phyloP scores from a whole-genome alignment of 2,113 vertebrate genomes.

The Zeus faber region DNA sequence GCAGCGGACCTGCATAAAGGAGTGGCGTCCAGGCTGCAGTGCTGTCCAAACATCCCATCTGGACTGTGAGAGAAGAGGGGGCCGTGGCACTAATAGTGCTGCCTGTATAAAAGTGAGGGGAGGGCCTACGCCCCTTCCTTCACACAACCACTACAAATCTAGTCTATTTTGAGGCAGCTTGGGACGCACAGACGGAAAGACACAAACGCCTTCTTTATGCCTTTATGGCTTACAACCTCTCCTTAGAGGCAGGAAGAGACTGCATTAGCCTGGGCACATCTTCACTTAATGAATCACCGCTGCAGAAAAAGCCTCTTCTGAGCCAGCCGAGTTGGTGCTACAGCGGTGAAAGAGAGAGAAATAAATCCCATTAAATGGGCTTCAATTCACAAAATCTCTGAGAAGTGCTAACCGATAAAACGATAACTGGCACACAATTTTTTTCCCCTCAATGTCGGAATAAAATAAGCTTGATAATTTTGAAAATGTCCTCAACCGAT shows the following conservation, averaged over 20 bases:
- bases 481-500: too few relatives aligned
- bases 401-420: too few relatives aligned
- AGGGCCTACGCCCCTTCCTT: constrained; percentile 4
- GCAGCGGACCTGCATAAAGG: constrained; percentile 34
- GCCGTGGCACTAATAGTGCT: not conserved
- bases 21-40: constrained; percentile 22
- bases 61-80: constrained; percentile 14
- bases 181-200: not conserved
- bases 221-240: constrained; percentile 27
- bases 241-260: constrained; percentile 3
- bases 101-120: not conserved
- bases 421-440: too few relatives aligned
- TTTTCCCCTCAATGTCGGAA: too few relatives aligned
- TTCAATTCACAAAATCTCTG: too few relatives aligned
- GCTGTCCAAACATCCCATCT: constrained; percentile 26
- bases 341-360: constrained; percentile 5
- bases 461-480: too few relatives aligned
- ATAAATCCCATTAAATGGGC: too few relatives aligned
- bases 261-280: constrained; percentile 17
- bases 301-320: constrained; percentile 3
- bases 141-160: constrained; percentile 18
- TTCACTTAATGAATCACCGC: constrained; percentile 8
- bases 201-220: not conserved
- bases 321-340: constrained; percentile 1
- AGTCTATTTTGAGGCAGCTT: not conserved